Evolutionary conservation across 2,888 invertebrate species (phyloP).

Genomic region (Tetranychus truncatus): DNA sequence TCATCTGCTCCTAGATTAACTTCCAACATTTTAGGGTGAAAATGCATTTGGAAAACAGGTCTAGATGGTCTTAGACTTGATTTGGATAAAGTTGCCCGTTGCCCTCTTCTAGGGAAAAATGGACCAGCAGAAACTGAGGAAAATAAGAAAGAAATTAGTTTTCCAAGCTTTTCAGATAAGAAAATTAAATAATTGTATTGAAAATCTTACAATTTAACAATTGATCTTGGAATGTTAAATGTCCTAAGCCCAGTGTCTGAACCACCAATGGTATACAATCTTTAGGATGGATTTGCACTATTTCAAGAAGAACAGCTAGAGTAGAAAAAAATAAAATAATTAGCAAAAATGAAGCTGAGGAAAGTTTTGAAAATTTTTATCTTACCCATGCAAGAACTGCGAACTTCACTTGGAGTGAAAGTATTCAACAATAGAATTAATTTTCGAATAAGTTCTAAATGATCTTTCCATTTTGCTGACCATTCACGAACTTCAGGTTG

Average conservation of each 20-base stretch:
- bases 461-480: slow-evolving; percentile 46
- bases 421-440: slow-evolving; percentile 69
- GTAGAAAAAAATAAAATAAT: slow-evolving; percentile 15
- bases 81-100: slow-evolving; percentile 40
- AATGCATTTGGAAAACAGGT: slow-evolving; percentile 67
- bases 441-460: slow-evolving; percentile 68
- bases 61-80: slow-evolving; percentile 51
- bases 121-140: slow-evolving; percentile 49
- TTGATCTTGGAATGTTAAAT: slow-evolving; percentile 20
- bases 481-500: slow-evolving; percentile 45
- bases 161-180: background rate
- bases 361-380: slow-evolving; percentile 28
- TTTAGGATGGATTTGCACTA: slow-evolving; percentile 56
- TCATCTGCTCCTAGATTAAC: slow-evolving; percentile 44
- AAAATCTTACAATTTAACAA: slow-evolving; percentile 12
- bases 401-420: slow-evolving; percentile 65
- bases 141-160: background rate
- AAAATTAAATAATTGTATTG: too few species aligned
- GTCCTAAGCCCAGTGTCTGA: slow-evolving; percentile 53
- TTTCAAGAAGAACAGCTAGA: slow-evolving; percentile 37
- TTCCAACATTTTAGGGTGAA: slow-evolving; percentile 41
- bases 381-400: slow-evolving; percentile 55
- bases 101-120: slow-evolving; percentile 53
- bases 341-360: slow-evolving; percentile 2
- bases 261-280: slow-evolving; percentile 64